Conservation (phyloP, 2,888 invertebrate species). For the Marasmarcha lunaedactyla region DNA sequence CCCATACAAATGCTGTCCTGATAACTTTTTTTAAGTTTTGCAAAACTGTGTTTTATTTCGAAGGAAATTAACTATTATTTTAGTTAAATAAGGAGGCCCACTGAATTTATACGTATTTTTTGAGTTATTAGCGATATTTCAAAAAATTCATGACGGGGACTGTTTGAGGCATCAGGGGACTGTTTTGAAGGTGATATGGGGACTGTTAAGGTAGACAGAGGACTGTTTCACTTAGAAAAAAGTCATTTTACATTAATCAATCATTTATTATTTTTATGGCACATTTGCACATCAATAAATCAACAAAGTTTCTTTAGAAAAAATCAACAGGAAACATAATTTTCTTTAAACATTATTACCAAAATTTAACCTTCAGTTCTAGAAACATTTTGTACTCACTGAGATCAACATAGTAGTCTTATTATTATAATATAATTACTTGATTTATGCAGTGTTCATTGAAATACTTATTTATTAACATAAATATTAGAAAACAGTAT, state of each 20-base stretch:
- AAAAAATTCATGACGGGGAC: too few relatives aligned
- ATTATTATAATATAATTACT: background rate
- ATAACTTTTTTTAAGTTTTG: too few relatives aligned
- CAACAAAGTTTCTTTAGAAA: conserved; percentile 2
- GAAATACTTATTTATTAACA: background rate
- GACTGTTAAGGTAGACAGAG: conserved; percentile 5
- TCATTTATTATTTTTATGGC: conserved; percentile 4
- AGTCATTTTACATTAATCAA: conserved; percentile 4
- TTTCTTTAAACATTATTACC: conserved; percentile 3
- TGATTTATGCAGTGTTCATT: background rate
- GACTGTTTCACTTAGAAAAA: conserved; percentile 7
- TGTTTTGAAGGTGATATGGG: conserved; percentile 4
- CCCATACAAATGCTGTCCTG: conserved; percentile 10
- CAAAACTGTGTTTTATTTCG: too few relatives aligned
- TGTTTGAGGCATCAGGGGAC: conserved; percentile 1
- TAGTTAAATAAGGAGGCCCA: too few relatives aligned
- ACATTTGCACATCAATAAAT: conserved; percentile 3
- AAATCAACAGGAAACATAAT: conserved; percentile 6
- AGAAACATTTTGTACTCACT: too few relatives aligned
- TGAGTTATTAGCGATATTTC: conserved; percentile 11
- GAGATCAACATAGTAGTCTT: conserved; percentile 2
- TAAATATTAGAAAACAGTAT: background rate
- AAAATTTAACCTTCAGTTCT: conserved; percentile 6
- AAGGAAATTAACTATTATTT: too few relatives aligned
- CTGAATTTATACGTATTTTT: too few relatives aligned